Conservation (phyloP, 1,140 invertebrate species). For the Zaprionus tsacasi region DNA sequence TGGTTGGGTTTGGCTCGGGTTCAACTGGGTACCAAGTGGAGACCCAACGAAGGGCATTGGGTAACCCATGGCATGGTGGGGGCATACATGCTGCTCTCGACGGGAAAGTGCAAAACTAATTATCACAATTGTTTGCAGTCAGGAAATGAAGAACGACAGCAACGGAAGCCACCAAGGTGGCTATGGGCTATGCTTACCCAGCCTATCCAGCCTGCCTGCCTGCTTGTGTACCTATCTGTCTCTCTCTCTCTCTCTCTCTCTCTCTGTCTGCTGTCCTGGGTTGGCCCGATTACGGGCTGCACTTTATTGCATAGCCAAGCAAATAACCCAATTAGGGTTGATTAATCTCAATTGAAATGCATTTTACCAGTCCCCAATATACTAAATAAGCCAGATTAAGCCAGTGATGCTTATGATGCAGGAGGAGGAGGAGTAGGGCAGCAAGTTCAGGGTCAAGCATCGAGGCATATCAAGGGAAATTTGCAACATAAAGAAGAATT, state of each 20-base stretch:
- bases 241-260: no score
- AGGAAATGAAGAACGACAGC: constrained; percentile 82
- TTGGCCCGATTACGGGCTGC: constrained; percentile 64
- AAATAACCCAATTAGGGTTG: constrained; percentile 79
- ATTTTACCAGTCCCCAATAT: constrained; percentile 45
- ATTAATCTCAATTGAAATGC: constrained; percentile 82
- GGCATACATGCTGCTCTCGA: constrained; percentile 13
- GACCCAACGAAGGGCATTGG: neutral
- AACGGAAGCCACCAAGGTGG: constrained; percentile 79
- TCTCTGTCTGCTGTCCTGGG: constrained; percentile 30
- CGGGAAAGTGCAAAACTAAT: constrained; percentile 80
- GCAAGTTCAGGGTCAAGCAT: constrained; percentile 48
- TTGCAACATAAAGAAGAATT: no score
- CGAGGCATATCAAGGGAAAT: neutral
- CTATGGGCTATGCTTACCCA: constrained; percentile 29
- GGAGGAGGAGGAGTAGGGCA: neutral
- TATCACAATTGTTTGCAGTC: constrained; percentile 80
- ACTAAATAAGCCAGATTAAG: constrained; percentile 11
- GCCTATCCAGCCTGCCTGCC: constrained; percentile 21
- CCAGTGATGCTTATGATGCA: neutral
- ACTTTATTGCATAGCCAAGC: constrained; percentile 73
- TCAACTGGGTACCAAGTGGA: constrained; percentile 9
- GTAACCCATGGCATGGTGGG: neutral
- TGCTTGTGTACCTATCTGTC: constrained; percentile 14
- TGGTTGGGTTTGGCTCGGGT: constrained; percentile 26